Evolutionary conservation across 37 sponge, comb jelly and placozoan species (phyloP), one percentile per base, ranked within the genome.

Genomic region (Crambe crambe): DNA sequence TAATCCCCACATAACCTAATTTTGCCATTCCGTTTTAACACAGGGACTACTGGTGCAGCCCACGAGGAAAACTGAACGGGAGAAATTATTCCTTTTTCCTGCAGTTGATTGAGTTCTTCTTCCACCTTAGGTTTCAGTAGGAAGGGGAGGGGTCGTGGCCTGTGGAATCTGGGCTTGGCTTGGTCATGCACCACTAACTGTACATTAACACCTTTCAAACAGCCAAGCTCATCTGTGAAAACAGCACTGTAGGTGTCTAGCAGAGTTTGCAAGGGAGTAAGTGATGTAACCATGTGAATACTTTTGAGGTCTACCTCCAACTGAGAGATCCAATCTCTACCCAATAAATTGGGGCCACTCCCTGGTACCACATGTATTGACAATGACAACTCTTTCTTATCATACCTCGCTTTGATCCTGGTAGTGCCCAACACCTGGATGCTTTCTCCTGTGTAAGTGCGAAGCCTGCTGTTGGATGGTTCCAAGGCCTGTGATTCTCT

Each of bases 291-390:
- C 2, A 73, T 54, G 22, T 22, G 15, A 30, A 60, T 37, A 3
- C 23, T 42, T 0, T 29, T 25, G 12, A 56, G 22, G 63, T 40
- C 42, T 9, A 44, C 35, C 75, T 57, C 37, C 60, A 67, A 30
- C 32, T 41, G 8, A 22, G 21, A 37, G 21, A 71, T 9, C 78
- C 72, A 77, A 39, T 85, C 85, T 23, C 85, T 37, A 3, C 85
- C 85, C 26, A 85, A 30, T 25, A 85, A 42, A 42, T 5, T 58
- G 4, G 85, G 85, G 38, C 85, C 85, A 70, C 21, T 2, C 8
- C 59, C 59, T 58, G n/a, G n/a, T n/a, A n/a, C n/a, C n/a, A n/a
- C n/a, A n/a, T n/a, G n/a, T n/a, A n/a, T n/a, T n/a, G n/a, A n/a
- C n/a, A n/a, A n/a, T n/a, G n/a, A n/a, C n/a, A n/a, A n/a, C n/a